Base-by-base conservation (phyloP, 2,888 invertebrate genomes). In the Drosophila testacea region DNA sequence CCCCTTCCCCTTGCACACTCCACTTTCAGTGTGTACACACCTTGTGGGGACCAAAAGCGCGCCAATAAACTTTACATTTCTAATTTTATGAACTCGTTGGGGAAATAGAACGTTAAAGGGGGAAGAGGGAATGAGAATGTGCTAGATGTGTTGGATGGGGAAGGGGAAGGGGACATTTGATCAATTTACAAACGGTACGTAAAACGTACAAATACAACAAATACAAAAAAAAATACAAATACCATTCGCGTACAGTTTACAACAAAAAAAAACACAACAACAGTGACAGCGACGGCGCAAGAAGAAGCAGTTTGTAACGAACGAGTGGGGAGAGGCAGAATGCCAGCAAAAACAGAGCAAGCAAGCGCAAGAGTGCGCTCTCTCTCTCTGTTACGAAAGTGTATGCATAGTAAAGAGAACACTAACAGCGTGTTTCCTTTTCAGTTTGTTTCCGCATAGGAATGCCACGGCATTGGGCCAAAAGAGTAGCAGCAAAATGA, bases 281-380 rank as follows among this genome's bases (percentile, higher is more conserved):
- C 56, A 10, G 32, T 38, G 34, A 32, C 56, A 27, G 32, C 38
- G 65, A 48, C 62, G 38, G 32, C 64, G 71, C 69, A 75, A 79
- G 77, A 73, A 66, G 65, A 62, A 88, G 77, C 84, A 79, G 84
- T 75, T 78, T 84, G 79, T 82, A 88, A 87, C 86, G 87, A 89
- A 87, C 83, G 87, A 77, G 88, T 89, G 83, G 85, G 83, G 88
- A 87, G 84, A 73, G 83, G 60, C 75, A 79, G 69, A 89, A 71
- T 73, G 65, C 76, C 68, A 86, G 75, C 85, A 87, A 85, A 85
- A 84, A 80, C 83, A 81, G 81, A 79, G 85, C 70, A 70, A 70
- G 70, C 71, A 44, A 69, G 61, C 44, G 56, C 48, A 56, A 55
- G 60, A 50, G 56, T 22, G 34, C 38, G 16, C 56, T 6, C 36